These are phyloP conservation scores for Phodopus roborovskii DNA, from an alignment of 2,113 vertebrate species.

Conservation along the genomic window DNA sequence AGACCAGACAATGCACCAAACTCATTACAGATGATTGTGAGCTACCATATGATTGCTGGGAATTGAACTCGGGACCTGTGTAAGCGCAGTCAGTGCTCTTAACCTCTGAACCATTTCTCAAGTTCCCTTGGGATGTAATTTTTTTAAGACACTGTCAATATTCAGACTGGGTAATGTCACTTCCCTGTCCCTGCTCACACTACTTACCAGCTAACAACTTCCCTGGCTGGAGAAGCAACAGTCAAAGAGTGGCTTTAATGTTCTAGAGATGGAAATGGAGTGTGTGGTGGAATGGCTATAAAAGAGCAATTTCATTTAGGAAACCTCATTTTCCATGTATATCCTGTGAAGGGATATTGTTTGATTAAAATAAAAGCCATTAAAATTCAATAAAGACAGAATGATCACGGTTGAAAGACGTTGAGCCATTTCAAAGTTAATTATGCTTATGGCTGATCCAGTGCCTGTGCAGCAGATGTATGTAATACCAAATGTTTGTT, in stretches of 20 bases:
- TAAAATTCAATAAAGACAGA: slow-evolving; percentile 76
- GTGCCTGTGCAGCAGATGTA: slow-evolving; percentile 27
- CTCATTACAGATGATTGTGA: too few relatives aligned
- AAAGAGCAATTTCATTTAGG: slow-evolving; percentile 67
- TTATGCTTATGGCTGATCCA: slow-evolving; percentile 69
- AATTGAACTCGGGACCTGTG: too few relatives aligned
- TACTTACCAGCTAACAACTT: background rate
- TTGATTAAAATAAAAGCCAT: slow-evolving; percentile 79
- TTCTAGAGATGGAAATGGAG: slow-evolving; percentile 73
- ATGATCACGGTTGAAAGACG: slow-evolving; percentile 36
- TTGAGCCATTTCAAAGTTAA: slow-evolving; percentile 69
- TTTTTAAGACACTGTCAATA: background rate
- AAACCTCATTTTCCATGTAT: slow-evolving; percentile 74
- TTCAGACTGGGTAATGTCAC: slow-evolving; percentile 17
- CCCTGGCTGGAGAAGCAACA: slow-evolving; percentile 50
- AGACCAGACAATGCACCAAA: too few relatives aligned
- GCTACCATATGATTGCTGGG: too few relatives aligned
- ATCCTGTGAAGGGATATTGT: slow-evolving; percentile 74
- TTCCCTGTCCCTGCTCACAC: background rate
- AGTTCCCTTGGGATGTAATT: too few relatives aligned
- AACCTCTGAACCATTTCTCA: too few relatives aligned
- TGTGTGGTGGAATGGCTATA: slow-evolving; percentile 66
- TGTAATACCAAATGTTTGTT: slow-evolving; percentile 59
- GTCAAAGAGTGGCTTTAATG: slow-evolving; percentile 61
- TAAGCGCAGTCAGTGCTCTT: too few relatives aligned